Evolutionary conservation across 2,888 invertebrate genomes (phyloP), one percentile per base, ranked within the genome.

Genomic region (Aleiodes alternator): DNA sequence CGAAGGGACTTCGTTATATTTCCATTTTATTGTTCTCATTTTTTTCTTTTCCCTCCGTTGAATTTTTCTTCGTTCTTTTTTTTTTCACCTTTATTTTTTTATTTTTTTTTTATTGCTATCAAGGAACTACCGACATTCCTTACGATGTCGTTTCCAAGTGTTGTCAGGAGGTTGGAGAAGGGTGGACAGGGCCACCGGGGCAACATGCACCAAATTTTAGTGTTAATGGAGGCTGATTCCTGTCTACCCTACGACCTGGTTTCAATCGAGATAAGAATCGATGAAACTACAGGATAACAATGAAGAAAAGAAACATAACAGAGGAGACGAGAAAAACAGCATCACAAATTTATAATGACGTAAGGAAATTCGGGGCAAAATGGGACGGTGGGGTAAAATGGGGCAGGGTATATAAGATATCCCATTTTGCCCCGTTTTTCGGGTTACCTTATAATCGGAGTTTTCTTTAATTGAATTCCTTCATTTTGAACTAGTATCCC

Each of bases 151-250:
- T 50, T 31, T 68, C 50, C 50, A 57, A 77, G 75, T 72, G 55
- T 78, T 78, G 75, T 78, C 73, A 61, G 48, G 55, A 71, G 72
- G 70, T 73, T 70, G 51, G 64, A 71, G 71, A 34, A 64, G 56
- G 55, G 70, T 72, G 57, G 79, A 79, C 78, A 75, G 78, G 79
- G 76, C 79, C 77, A 78, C 78, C 79, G 76, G 38, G 78, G 72
- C 68, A 59, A 79, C 78, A 79, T 72, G 74, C 77, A 78, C 78
- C 64, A 77, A 79, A 80, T 78, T 78, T 80, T 69, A 73, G 76
- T 77, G 74, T 79, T 80, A 79, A 79, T 80, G 77, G 78, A 78
- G 70, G 69, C 69, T 57, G 71, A 69, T 51, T 72, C 72, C 55
- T 73, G 16, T 72, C 43, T 72, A 48, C 71, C 61, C 68, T 73